phyloP scores from a whole-genome alignment of 2,797 vertebrate species.

The Mastacembelus armatus region DNA sequence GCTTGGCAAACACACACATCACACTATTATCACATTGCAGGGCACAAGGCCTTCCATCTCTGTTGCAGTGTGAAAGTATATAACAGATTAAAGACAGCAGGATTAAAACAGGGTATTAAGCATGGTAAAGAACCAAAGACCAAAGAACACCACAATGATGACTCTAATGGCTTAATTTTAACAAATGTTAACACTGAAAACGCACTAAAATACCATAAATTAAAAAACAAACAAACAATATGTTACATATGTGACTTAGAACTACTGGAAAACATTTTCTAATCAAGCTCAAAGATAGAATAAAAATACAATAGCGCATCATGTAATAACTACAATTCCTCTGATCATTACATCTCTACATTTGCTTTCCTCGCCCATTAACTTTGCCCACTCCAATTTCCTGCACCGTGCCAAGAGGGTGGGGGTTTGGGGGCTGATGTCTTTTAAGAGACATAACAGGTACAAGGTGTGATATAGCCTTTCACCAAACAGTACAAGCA shows the following conservation, averaged over 20 bases:
- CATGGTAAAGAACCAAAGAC: constrained; percentile 36
- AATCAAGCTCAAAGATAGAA: neutral
- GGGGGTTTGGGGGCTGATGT: neutral
- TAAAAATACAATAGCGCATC: neutral
- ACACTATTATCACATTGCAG: constrained; percentile 8
- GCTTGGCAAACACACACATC: neutral
- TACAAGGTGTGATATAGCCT: constrained; percentile 8
- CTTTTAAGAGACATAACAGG: constrained; percentile 13
- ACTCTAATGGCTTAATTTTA: too few relatives aligned
- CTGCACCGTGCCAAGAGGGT: constrained; percentile 23
- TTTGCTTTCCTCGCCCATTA: constrained; percentile 35
- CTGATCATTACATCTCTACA: too few relatives aligned
- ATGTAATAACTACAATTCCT: neutral
- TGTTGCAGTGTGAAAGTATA: constrained; percentile 47
- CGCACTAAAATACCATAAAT: neutral
- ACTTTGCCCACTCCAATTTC: constrained; percentile 37
- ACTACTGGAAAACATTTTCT: neutral
- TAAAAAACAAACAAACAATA: constrained; percentile 2
- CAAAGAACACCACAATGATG: constrained; percentile 33
- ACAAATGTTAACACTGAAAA: constrained; percentile 13
- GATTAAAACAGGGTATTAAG: constrained; percentile 45
- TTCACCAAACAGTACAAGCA: neutral
- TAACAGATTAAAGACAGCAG: constrained; percentile 41
- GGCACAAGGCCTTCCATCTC: constrained; percentile 11
- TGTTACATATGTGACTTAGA: neutral